Evolutionary conservation across 37 sponge, comb jelly and placozoan species (phyloP), one percentile per base, ranked within the genome.

Genomic region (Oopsacas minuta): DNA sequence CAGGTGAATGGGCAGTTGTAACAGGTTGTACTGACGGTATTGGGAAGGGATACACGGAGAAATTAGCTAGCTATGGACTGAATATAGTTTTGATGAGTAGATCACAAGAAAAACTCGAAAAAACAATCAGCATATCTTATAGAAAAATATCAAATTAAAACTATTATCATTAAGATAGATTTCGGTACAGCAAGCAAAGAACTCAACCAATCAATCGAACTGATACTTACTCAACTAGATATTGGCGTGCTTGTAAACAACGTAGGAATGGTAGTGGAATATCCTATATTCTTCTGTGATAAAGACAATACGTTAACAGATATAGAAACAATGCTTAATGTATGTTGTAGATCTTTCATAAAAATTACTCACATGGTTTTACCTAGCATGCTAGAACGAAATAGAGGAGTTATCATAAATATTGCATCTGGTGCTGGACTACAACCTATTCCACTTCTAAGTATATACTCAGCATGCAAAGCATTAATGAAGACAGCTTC

Each of bases 71-170:
- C 30, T 61, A 32, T 3, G 75, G 75, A 61, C 28, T 61, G 32
- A 61, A 61, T 61, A 12, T 61, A 10, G 75, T 61, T 25, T 34
- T 61, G 28, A 20, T 61, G 22, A 61, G 75, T 12, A 61, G 75
- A 61, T 20, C 75, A n/a, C 75, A 61, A 61, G 75, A 61, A 61
- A 61, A 61, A 61, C 75, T 61, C 7, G 75, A 61, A 61, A n/a
- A 61, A 25, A 61, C 75, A 61, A 61, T 61, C 75, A 32, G 30
- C 20, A 20, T n/a, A 20, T 20, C 28, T 61, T 7, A n/a, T 32
- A 61, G 75, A 61, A n/a, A 61, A 10, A 61, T 61, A 25, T 34
- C 22, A 61, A 61, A 61, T 61, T 3, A 3, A 10, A n/a, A 61
- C 75, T 7, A 3, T 25, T 25, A 61, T 61, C 7, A 61, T 61